These are phyloP conservation scores for Microctenopoma stevenorrisi DNA, from an alignment of 2,797 vertebrate genomes.

Conservation along the genomic window DNA sequence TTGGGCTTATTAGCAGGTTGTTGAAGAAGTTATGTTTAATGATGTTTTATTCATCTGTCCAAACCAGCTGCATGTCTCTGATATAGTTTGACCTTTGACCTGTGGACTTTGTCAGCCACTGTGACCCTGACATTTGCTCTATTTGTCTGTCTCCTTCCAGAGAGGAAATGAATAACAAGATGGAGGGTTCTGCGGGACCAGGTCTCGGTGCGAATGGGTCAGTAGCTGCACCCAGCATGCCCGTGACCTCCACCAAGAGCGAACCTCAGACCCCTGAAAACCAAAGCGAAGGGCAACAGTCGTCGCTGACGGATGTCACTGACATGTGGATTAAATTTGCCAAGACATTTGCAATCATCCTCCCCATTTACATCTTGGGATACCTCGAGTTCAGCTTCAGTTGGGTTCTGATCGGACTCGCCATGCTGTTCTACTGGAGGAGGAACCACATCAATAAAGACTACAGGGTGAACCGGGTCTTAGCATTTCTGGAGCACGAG, in stretches of 20 bases:
- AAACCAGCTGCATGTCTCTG: not conserved
- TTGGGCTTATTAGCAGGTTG: no score
- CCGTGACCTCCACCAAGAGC: slow-evolving; percentile 10
- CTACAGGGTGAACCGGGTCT: slow-evolving; percentile 84
- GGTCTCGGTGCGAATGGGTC: slow-evolving; percentile 44
- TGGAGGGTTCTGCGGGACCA: slow-evolving; percentile 49
- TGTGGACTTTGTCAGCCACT: not conserved
- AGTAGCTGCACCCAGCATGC: slow-evolving; percentile 4
- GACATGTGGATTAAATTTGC: slow-evolving; percentile 90
- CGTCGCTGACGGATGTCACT: slow-evolving; percentile 79
- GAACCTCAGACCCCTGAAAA: slow-evolving; percentile 43
- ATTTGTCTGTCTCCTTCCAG: slow-evolving; percentile 46
- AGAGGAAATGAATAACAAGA: slow-evolving; percentile 64
- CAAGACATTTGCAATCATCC: slow-evolving; percentile 90
- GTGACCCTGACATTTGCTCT: not conserved
- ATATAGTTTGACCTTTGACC: slow-evolving; percentile 18
- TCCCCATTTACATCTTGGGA: slow-evolving; percentile 93
- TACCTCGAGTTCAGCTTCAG: slow-evolving; percentile 97
- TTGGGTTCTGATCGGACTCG: slow-evolving; percentile 93
- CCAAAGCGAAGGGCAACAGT: slow-evolving; percentile 65
- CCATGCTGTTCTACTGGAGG: slow-evolving; percentile 88
- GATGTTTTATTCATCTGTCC: not conserved
- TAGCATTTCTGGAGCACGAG: slow-evolving; percentile 91
- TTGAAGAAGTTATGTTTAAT: not conserved
- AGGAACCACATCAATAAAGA: slow-evolving; percentile 82